Base-by-base conservation (phyloP, 2,888 invertebrate genomes). In the Sinentomon sp. region DNA sequence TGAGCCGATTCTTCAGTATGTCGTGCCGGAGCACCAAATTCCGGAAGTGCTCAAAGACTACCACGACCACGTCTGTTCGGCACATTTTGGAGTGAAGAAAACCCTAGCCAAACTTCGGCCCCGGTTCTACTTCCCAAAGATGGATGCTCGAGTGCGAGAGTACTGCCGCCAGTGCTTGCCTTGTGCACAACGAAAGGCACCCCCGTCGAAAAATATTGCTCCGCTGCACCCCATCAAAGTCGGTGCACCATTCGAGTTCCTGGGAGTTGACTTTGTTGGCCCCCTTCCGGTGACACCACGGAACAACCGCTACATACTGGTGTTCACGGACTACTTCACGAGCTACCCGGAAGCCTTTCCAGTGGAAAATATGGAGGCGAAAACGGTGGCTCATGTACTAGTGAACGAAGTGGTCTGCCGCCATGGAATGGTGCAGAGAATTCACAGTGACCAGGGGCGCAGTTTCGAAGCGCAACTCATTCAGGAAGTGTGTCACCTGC, bases 391-490 rank as follows among this genome's bases (percentile, higher is more conserved):
- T 0, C 18, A 33, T 6, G 36, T 41, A 1, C 28, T 48, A 12
- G 17, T 37, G 5, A 25, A 26, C 1, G 20, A 40, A 1, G 22
- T 42, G 9, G 30, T 43, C 6, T 26, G 36, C 4, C 32, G 36
- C 6, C 36, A 35, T 34, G 45, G 45, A 2, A 27, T 34, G 3
- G 40, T 40, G 4, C 13, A 18, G 1, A 26, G 36, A 14, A 9
- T 48, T 2, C 28, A 43, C 3, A 30, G 39, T 1, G 48, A 48
- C 32, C 36, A 37, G 6, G 45, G 40, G 2, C 27, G 32, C 3
- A 29, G 36, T 3, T 45, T 48, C 30, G 25, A 19, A n/a, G 35
- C 39, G 3, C 21, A 23, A 10, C 19, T 42, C 10, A 23, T 41
- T 6, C 17, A 17, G 22, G 30, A 35, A 5, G 25, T 45, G 4